These are phyloP conservation scores for Myotis brandtii DNA, from an alignment of 2,113 vertebrate genomes.

Conservation along the genomic window DNA sequence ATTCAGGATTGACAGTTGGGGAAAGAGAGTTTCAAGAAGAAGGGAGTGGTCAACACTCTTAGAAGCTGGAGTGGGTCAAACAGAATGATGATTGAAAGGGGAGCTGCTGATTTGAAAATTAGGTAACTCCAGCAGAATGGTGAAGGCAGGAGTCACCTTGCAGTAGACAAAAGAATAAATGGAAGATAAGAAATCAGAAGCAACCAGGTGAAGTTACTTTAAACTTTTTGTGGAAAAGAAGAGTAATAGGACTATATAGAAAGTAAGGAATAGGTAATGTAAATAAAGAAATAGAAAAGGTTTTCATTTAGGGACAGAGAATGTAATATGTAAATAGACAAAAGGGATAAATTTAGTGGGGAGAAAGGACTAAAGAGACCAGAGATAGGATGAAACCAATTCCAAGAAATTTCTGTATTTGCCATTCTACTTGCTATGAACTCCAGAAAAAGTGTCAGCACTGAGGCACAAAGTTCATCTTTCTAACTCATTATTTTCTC, in stretches of 20 bases:
- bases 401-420: neutral
- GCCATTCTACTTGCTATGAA: neutral
- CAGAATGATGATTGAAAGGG: neutral
- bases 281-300: slow-evolving; percentile 19
- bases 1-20: neutral
- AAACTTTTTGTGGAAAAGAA: neutral
- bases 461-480: neutral
- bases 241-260: neutral
- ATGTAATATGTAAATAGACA: neutral
- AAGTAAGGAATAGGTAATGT: neutral
- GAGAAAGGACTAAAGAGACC: neutral
- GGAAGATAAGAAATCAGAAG: neutral
- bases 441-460: neutral
- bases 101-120: neutral
- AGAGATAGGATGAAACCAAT: neutral
- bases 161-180: neutral
- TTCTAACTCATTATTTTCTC: neutral
- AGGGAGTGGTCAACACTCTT: neutral
- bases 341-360: neutral
- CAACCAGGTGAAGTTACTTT: neutral
- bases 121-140: neutral
- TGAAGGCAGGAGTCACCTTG: neutral
- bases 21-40: neutral
- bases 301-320: slow-evolving; percentile 4
- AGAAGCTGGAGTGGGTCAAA: neutral